Evolutionary conservation across 1,140 invertebrate species (phyloP).

Genomic region (Nymphalis io): DNA sequence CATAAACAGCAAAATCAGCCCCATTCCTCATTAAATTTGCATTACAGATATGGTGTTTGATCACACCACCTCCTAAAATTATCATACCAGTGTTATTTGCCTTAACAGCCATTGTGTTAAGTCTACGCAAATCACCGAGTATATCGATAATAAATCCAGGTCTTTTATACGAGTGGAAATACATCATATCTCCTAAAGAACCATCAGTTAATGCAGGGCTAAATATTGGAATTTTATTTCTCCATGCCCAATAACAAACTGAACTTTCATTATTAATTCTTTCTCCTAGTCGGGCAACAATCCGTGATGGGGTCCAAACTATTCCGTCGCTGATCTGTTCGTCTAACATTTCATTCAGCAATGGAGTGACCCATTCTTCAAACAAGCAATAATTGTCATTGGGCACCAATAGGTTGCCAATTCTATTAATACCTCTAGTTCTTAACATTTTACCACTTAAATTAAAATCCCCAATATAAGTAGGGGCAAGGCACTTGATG

Average conservation of each 20-base stretch:
- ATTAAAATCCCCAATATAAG: constrained; percentile 95
- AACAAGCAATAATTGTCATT: constrained; percentile 99
- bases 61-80: constrained; percentile 96
- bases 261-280: constrained; percentile 95
- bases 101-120: constrained; percentile 98
- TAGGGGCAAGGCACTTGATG: constrained; percentile 98
- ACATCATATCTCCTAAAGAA: constrained; percentile 99
- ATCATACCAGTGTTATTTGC: constrained; percentile 97
- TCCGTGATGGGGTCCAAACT: constrained; percentile 94
- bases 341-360: constrained; percentile 93
- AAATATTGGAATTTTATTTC: constrained; percentile 98
- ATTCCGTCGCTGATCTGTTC: constrained; percentile 90
- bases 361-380: constrained; percentile 98
- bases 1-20: constrained; percentile 97
- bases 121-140: constrained; percentile 92
- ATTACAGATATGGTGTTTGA: constrained; percentile 99
- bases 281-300: constrained; percentile 87
- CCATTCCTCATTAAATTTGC: constrained; percentile 99
- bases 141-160: constrained; percentile 97
- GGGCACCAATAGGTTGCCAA: constrained; percentile 98
- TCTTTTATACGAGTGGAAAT: constrained; percentile 97
- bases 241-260: constrained; percentile 98
- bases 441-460: constrained; percentile 89
- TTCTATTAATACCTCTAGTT: constrained; percentile 96
- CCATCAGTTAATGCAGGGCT: constrained; percentile 99